These are phyloP conservation scores for Macroglossus sobrinus DNA, from an alignment of 2,113 vertebrate genomes.

Conservation along the genomic window DNA sequence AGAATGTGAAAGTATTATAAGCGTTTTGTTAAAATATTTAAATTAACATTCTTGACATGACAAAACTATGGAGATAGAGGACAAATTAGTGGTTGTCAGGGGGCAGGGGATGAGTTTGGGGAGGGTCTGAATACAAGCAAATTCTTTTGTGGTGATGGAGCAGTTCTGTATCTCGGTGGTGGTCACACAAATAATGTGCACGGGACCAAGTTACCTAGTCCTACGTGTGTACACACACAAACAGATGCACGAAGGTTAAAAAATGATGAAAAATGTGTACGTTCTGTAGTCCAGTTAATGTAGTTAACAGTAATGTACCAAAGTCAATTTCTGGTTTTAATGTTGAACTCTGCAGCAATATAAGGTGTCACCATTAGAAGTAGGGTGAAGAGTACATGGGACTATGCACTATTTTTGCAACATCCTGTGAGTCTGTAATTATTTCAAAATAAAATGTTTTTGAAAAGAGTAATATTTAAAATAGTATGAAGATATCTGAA, in stretches of 20 bases:
- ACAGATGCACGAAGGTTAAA: not conserved
- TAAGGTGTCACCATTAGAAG: not conserved
- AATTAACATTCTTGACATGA: not conserved
- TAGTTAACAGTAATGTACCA: not conserved
- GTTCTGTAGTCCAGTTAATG: not conserved
- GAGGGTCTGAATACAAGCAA: not conserved
- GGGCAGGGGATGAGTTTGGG: not conserved
- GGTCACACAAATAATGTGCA: fast-evolving
- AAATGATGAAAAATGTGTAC: not conserved
- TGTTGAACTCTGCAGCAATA: not conserved
- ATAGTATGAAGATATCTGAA: not conserved
- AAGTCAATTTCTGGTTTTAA: not conserved
- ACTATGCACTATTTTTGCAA: not conserved
- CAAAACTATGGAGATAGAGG: not conserved
- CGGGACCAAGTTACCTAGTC: not conserved
- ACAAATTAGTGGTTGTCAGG: not conserved
- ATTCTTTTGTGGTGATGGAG: not conserved
- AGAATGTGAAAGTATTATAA: not conserved
- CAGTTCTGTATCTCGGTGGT: not conserved
- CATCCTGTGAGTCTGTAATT: not conserved
- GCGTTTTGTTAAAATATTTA: not conserved
- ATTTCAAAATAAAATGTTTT: not conserved
- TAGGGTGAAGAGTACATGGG: not conserved
- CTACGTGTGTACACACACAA: not conserved
- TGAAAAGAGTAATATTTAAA: not conserved